These are phyloP conservation scores for Malurus elegans DNA, from an alignment of 2,113 vertebrate genomes.

Conservation along the genomic window DNA sequence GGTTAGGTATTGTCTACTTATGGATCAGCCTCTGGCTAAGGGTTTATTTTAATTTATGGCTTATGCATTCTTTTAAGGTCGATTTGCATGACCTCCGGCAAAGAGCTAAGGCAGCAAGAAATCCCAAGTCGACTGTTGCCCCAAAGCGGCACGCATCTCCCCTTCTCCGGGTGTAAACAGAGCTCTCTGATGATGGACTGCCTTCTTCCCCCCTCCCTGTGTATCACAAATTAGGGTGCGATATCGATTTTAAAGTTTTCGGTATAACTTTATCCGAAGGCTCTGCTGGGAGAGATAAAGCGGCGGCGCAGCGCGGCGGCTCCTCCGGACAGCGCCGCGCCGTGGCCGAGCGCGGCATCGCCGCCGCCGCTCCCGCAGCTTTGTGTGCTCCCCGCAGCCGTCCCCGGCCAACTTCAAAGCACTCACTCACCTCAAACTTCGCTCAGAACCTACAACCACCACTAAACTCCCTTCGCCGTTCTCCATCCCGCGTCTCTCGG, in stretches of 20 bases:
- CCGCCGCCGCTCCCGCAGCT: slow-evolving; percentile 46
- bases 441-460: slow-evolving; percentile 47
- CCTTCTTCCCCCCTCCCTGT: neutral
- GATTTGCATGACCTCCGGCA: slow-evolving; percentile 89
- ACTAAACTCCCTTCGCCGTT: slow-evolving; percentile 47
- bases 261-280: slow-evolving; percentile 70
- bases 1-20: slow-evolving; percentile 87
- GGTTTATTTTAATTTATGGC: slow-evolving; percentile 95
- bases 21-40: slow-evolving; percentile 82
- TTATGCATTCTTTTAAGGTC: slow-evolving; percentile 95
- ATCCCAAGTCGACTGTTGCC: slow-evolving; percentile 73
- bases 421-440: slow-evolving; percentile 75
- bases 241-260: slow-evolving; percentile 78
- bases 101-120: slow-evolving; percentile 85
- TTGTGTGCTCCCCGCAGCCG: neutral
- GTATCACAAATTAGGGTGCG: slow-evolving; percentile 65
- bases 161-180: slow-evolving; percentile 61
- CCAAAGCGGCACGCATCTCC: slow-evolving; percentile 73
- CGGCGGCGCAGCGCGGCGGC: neutral
- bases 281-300: slow-evolving; percentile 44
- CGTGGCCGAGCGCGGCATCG: slow-evolving; percentile 77
- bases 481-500: slow-evolving; percentile 41
- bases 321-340: slow-evolving; percentile 79
- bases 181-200: slow-evolving; percentile 54
- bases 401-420: slow-evolving; percentile 61